A percentile compares a stretch with the other conserved stretches of the same genome.
Evolutionary conservation across 2,888 invertebrate species (phyloP).

Genomic region (Caenorhabditis wallacei): DNA sequence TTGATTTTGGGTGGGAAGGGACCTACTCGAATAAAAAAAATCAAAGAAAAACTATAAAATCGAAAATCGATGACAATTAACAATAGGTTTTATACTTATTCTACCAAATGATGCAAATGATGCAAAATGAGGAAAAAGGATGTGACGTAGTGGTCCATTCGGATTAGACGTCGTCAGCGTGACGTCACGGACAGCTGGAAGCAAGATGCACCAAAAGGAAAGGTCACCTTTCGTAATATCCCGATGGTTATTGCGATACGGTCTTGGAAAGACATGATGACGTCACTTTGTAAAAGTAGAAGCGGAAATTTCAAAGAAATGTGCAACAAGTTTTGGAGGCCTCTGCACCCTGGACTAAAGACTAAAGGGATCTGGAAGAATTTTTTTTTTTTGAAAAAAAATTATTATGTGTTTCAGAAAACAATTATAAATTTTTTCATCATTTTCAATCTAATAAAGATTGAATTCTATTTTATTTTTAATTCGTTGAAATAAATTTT

Average conservation of each 20-base stretch:
- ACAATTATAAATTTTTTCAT: no score
- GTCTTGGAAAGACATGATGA: not conserved
- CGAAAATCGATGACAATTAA: not conserved
- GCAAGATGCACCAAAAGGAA: not conserved
- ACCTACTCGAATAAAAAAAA: not conserved
- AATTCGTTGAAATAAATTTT: no score
- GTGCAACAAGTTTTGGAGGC: no score
- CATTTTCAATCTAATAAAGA: no score
- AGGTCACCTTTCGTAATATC: not conserved
- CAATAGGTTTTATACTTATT: not conserved
- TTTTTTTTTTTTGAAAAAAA: no score
- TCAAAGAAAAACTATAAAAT: not conserved
- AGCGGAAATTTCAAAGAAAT: no score
- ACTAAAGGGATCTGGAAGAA: no score
- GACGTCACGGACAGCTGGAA: conserved; percentile 8
- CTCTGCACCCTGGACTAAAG: no score
- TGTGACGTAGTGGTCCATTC: not conserved
- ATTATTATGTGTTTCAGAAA: no score
- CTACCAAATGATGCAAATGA: not conserved
- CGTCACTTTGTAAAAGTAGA: not conserved
- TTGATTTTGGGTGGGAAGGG: not conserved
- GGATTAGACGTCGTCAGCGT: conserved; percentile 1
- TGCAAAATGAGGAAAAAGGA: not conserved
- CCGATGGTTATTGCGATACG: conserved; percentile 11
- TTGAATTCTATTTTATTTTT: no score